Evolutionary conservation across 2,797 vertebrate species (phyloP), one percentile per base, ranked within the genome.

Genomic region (Otolemur crassicaudatus): DNA sequence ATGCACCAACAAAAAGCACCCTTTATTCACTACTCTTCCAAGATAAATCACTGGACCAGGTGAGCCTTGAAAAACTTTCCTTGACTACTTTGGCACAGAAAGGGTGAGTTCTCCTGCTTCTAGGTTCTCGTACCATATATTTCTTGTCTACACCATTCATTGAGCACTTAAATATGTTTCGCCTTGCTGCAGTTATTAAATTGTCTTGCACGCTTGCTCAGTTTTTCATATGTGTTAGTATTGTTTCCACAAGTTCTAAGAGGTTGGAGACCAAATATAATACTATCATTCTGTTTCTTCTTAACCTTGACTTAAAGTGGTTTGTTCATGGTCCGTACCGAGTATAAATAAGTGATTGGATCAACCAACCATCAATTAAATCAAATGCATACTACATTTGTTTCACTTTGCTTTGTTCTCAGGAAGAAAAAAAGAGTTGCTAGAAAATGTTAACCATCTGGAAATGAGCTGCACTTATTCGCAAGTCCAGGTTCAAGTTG

Each of bases 401-500:
- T 80, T 91, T 95, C 37, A 72, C 17, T 91, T 58, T 90, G 56
- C 65, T 90, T 94, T 94, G 87, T 93, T 88, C 76, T 69, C 25
- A 53, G 61, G 25, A 20, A 46, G 7, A 14, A 49, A 29, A 88
- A 2, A 27, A 60, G 14, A 22, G 43, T 86, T 94, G 27, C 58
- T 70, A 89, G 76, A 95, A 83, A 88, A 46, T 91, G 40, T 80
- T 90, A 80, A 86, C 56, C 65, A n/a, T 86, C 79, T 94, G 67
- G 65, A 93, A 96, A 95, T 91, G 67, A 67, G 89, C 65, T 85
- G 19, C 31, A 29, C 61, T 77, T 37, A 94, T 92, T 85, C 94
- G 49, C 67, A 94, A 96, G 53, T 75, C 31, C 58, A 27, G 73
- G 29, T 82, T 92, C 83, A 17, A 69, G 82, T 79, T 70, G 82